These are phyloP conservation scores for Falco concolor DNA, from an alignment of 2,797 vertebrate genomes.

Conservation along the genomic window DNA sequence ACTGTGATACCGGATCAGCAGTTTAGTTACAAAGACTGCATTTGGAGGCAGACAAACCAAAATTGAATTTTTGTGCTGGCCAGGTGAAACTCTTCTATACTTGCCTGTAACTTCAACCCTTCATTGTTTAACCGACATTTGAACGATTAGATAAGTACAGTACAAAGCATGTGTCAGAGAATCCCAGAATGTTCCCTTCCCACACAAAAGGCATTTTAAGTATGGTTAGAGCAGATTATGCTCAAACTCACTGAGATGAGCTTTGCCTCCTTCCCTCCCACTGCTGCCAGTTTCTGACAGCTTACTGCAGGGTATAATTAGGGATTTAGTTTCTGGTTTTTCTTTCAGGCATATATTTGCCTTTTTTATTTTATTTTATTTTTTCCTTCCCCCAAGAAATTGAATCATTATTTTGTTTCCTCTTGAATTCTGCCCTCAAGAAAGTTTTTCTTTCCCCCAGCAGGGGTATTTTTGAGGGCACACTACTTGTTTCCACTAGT, in stretches of 20 bases:
- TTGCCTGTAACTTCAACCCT: neutral
- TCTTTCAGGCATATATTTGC: conserved; percentile 21
- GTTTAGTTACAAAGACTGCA: neutral
- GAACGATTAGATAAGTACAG: neutral
- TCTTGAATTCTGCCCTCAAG: neutral
- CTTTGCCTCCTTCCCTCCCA: conserved; percentile 55
- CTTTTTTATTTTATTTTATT: neutral
- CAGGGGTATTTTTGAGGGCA: neutral
- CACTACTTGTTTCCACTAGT: neutral
- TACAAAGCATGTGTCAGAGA: neutral
- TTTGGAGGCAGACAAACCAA: fast-evolving
- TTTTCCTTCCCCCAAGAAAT: neutral
- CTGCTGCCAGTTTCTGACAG: conserved; percentile 63
- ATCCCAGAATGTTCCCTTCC: conserved; percentile 26
- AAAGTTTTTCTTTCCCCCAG: conserved; percentile 9
- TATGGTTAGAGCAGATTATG: conserved; percentile 7
- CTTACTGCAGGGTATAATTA: conserved; percentile 63
- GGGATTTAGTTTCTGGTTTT: conserved; percentile 39
- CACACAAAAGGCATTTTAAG: conserved; percentile 49
- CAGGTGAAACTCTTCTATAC: neutral
- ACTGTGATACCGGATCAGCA: neutral
- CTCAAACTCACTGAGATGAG: conserved; percentile 19
- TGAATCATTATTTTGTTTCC: neutral
- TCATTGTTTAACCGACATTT: no score
- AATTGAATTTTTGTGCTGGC: neutral